Evolutionary conservation across 2,888 invertebrate species (phyloP).

Genomic region (Mythimna vitellina): DNA sequence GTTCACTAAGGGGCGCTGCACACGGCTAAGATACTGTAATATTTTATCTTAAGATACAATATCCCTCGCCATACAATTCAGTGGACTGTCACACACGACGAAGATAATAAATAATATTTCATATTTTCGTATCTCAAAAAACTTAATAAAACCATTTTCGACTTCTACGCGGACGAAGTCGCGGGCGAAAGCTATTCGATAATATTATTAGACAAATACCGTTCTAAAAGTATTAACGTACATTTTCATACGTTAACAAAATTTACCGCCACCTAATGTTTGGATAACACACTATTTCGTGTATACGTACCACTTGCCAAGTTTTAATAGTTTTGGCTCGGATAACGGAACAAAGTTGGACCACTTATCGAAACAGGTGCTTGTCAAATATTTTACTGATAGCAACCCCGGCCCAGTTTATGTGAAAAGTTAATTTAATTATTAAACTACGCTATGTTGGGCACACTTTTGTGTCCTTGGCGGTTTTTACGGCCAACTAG

Average conservation of each 20-base stretch:
- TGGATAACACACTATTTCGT: conserved; percentile 37
- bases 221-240: background rate
- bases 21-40: too few species aligned
- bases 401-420: conserved; percentile 53
- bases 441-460: conserved; percentile 33
- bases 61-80: too few species aligned
- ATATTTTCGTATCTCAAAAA: too few species aligned
- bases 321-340: conserved; percentile 64
- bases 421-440: conserved; percentile 62
- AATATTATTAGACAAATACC: background rate
- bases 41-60: too few species aligned
- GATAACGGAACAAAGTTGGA: conserved; percentile 55
- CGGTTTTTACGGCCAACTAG: background rate
- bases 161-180: too few species aligned
- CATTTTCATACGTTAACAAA: background rate
- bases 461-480: conserved; percentile 16
- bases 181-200: too few species aligned
- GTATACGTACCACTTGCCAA: conserved; percentile 49
- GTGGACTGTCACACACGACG: too few species aligned
- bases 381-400: conserved; percentile 64
- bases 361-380: conserved; percentile 62
- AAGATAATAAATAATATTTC: too few species aligned
- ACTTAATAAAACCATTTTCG: too few species aligned
- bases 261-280: conserved; percentile 32
- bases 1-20: too few species aligned